Evolutionary conservation across 2,888 invertebrate genomes (phyloP).

Genomic region (Drosophila pseudotalamancana): DNA sequence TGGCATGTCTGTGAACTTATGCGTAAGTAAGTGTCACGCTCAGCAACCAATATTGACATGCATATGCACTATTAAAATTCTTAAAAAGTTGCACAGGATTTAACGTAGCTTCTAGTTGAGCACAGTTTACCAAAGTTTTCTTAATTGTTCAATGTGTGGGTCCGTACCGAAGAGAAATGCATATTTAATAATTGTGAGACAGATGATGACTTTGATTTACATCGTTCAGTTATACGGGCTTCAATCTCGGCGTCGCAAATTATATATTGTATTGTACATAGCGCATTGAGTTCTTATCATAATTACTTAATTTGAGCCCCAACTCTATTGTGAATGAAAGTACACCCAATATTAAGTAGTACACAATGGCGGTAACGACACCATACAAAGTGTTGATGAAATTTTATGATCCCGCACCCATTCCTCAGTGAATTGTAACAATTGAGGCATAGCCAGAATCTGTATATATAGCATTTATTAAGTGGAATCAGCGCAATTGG

Average conservation of each 20-base stretch:
- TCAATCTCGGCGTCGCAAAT: conserved; percentile 27
- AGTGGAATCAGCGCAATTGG: conserved; percentile 74
- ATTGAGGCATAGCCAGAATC: conserved; percentile 53
- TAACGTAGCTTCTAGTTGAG: background rate
- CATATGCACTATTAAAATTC: too few relatives aligned
- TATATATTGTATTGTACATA: background rate
- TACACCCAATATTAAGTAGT: conserved; percentile 20
- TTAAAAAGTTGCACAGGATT: too few relatives aligned
- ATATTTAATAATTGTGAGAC: conserved; percentile 8
- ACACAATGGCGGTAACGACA: conserved; percentile 17
- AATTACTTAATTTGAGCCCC: conserved; percentile 61
- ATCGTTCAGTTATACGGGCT: conserved; percentile 42
- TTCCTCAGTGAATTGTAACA: conserved; percentile 55
- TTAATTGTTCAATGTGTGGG: too few relatives aligned
- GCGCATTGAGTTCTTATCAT: conserved; percentile 28
- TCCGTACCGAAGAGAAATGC: background rate
- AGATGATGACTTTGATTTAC: background rate
- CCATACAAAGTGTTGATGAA: conserved; percentile 52
- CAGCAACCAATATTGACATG: too few relatives aligned
- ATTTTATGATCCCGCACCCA: conserved; percentile 51
- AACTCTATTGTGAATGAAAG: conserved; percentile 29
- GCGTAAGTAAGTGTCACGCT: too few relatives aligned
- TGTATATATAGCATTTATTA: conserved; percentile 57
- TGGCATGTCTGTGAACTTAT: too few relatives aligned
- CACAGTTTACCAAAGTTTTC: too few relatives aligned